Conservation (phyloP, 2,113 vertebrate genomes). For the Poeciliopsis prolifica region DNA sequence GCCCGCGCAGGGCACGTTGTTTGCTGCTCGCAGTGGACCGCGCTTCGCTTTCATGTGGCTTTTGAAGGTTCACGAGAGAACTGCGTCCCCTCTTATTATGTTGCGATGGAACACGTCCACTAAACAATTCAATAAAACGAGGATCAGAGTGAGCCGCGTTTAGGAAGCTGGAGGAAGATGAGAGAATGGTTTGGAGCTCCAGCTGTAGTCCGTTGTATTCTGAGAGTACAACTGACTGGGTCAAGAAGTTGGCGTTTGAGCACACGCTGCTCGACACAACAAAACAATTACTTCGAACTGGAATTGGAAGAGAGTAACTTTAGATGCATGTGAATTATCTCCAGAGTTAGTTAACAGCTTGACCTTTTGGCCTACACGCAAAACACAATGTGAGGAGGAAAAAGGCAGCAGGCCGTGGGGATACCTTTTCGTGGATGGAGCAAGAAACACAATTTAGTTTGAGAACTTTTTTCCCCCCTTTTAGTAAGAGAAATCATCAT, state of each 20-base stretch:
- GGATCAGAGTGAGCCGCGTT: conserved; percentile 47
- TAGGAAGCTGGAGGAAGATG: conserved; percentile 44
- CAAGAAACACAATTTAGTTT: neutral
- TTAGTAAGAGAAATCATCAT: too few relatives aligned
- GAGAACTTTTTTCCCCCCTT: too few relatives aligned
- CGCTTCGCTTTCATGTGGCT: conserved; percentile 62
- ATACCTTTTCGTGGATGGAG: neutral
- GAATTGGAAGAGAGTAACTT: conserved; percentile 11
- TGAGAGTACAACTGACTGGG: neutral
- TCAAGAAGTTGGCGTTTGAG: neutral
- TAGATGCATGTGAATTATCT: conserved; percentile 22
- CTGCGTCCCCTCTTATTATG: conserved; percentile 65
- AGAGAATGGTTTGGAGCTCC: conserved; percentile 33
- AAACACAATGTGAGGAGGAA: neutral
- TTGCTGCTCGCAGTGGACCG: conserved; percentile 42
- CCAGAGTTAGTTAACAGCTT: conserved; percentile 8
- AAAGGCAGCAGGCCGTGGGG: neutral
- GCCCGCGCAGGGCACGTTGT: conserved; percentile 46
- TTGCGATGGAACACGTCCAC: conserved; percentile 47
- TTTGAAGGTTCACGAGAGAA: conserved; percentile 57
- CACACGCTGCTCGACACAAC: conserved; percentile 20
- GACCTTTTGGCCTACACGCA: neutral
- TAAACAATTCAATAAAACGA: conserved; percentile 58
- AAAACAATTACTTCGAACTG: conserved; percentile 20
- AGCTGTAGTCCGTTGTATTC: conserved; percentile 13